Evolutionary conservation across 1,140 invertebrate genomes (phyloP).

Genomic region (Mya arenaria): DNA sequence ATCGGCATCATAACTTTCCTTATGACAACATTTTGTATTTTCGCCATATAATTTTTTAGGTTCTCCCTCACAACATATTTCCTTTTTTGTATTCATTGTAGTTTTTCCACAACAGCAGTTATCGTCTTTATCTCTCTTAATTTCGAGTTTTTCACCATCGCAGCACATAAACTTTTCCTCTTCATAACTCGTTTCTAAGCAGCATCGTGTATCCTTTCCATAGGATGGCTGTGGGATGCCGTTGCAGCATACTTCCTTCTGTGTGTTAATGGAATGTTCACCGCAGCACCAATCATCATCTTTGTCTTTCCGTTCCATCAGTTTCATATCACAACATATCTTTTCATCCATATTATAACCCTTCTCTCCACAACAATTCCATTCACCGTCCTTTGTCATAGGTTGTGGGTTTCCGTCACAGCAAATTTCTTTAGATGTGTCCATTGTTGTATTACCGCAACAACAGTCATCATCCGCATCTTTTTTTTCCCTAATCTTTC

Average conservation of each 20-base stretch:
- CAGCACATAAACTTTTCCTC: slow-evolving; percentile 37
- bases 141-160: slow-evolving; percentile 20
- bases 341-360: slow-evolving; percentile 39
- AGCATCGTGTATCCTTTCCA: slow-evolving; percentile 45
- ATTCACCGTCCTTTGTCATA: slow-evolving; percentile 18
- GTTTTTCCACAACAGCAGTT: slow-evolving; percentile 55
- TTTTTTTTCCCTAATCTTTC: slow-evolving; percentile 29
- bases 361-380: slow-evolving; percentile 37
- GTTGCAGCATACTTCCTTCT: slow-evolving; percentile 46
- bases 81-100: slow-evolving; percentile 45
- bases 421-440: slow-evolving; percentile 43
- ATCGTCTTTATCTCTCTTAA: slow-evolving; percentile 40
- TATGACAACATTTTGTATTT: slow-evolving; percentile 40
- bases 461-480: slow-evolving; percentile 38
- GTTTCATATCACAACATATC: slow-evolving; percentile 22
- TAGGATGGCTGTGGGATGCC: slow-evolving; percentile 11
- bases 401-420: slow-evolving; percentile 45
- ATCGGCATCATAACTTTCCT: slow-evolving; percentile 43
- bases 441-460: slow-evolving; percentile 45
- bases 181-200: slow-evolving; percentile 33
- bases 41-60: slow-evolving; percentile 33
- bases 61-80: slow-evolving; percentile 53
- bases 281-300: slow-evolving; percentile 53
- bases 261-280: slow-evolving; percentile 40
- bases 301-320: slow-evolving; percentile 19